phyloP scores from a whole-genome alignment of 2,113 vertebrate genomes.

The Pseudolaguvia tuberculata region DNA sequence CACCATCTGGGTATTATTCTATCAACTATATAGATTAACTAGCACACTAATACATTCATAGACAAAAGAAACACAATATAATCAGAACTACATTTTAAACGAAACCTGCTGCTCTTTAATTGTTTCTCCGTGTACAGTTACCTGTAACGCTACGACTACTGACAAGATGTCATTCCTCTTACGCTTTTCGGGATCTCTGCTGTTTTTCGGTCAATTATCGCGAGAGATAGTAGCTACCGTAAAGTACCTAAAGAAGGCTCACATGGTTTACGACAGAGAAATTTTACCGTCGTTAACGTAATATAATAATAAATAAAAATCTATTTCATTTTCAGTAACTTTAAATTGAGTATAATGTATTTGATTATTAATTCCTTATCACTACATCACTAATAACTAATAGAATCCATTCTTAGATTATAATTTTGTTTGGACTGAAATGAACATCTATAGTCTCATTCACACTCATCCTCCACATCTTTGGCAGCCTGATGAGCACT shows the following conservation, averaged over 20 bases:
- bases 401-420: not conserved
- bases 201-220: slow-evolving; percentile 18
- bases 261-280: rapidly evolving
- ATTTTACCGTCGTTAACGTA: too few relatives aligned
- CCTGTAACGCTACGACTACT: slow-evolving; percentile 31
- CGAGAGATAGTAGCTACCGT: slow-evolving; percentile 37
- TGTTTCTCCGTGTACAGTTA: not conserved
- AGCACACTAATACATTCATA: not conserved
- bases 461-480: slow-evolving; percentile 16
- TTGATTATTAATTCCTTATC: too few relatives aligned
- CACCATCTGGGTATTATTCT: not conserved
- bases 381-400: not conserved
- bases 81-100: not conserved
- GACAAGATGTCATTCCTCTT: slow-evolving; percentile 39
- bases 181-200: slow-evolving; percentile 20
- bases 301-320: too few relatives aligned
- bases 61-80: not conserved
- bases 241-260: slow-evolving; percentile 20
- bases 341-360: not conserved
- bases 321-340: too few relatives aligned
- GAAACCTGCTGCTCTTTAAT: slow-evolving; percentile 1
- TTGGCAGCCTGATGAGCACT: slow-evolving; percentile 42
- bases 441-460: too few relatives aligned
- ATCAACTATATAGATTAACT: not conserved
- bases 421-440: not conserved